Conservation (phyloP, 2,797 vertebrate genomes). For the Pipistrellus pipistrellus region DNA sequence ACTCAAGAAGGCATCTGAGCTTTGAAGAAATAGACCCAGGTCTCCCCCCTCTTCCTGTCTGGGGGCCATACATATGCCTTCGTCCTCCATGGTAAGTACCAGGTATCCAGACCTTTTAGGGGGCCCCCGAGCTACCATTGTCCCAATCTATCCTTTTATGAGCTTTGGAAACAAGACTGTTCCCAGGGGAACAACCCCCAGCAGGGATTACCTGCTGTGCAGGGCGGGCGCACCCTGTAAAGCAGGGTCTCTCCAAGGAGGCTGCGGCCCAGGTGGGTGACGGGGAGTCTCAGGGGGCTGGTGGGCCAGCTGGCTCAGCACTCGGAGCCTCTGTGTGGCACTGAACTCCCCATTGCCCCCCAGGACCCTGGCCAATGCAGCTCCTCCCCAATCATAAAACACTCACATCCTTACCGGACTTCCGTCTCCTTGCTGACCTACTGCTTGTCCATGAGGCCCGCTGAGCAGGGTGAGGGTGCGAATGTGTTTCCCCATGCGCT, state of each 20-base stretch:
- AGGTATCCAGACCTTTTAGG: not conserved
- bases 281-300: not conserved
- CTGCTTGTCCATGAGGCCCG: not conserved
- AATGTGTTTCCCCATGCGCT: not conserved
- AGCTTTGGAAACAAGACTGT: not conserved
- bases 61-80: not conserved
- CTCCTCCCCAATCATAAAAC: not conserved
- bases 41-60: not conserved
- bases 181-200: not conserved
- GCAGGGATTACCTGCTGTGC: not conserved
- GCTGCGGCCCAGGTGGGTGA: too few species aligned
- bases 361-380: not conserved
- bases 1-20: not conserved
- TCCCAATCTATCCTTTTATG: not conserved
- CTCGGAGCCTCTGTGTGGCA: not conserved
- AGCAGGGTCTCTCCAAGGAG: not conserved
- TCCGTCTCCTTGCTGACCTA: accelerated
- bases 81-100: not conserved
- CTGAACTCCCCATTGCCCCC: not conserved
- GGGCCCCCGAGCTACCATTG: not conserved
- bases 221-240: not conserved
- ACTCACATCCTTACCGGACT: too few species aligned
- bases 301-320: accelerated
- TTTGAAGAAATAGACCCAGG: not conserved
- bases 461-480: not conserved